Percentiles rank a stretch among this genome's conserved stretches.
phyloP scores from a whole-genome alignment of 2,797 vertebrate species.

The Phoeniculus purpureus region DNA sequence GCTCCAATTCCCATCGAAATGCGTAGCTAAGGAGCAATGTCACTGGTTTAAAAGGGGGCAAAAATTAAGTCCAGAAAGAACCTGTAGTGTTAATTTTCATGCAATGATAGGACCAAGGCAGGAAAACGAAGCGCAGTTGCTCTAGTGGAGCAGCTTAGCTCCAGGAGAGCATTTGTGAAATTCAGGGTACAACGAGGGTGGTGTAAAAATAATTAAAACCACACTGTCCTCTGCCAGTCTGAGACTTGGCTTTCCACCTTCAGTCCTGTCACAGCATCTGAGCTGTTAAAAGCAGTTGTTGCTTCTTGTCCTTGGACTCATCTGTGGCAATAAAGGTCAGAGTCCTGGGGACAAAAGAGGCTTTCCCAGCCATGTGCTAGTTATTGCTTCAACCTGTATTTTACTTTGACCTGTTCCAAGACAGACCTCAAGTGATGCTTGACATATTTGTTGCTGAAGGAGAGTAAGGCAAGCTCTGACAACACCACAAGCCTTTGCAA shows the following conservation, averaged over 20 bases:
- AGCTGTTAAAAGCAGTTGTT: not conserved
- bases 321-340: not conserved
- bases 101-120: not conserved
- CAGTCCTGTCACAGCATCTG: not conserved
- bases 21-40: conserved; percentile 28
- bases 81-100: not conserved
- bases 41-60: not conserved
- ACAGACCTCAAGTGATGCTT: not conserved
- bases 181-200: not conserved
- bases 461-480: not conserved
- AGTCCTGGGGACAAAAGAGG: not conserved
- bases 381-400: not conserved
- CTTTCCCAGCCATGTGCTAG: not conserved
- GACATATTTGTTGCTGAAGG: not conserved
- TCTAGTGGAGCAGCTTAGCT: not conserved
- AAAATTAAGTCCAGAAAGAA: not conserved
- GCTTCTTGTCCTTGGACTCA: not conserved
- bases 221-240: not conserved
- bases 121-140: not conserved
- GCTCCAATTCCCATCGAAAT: conserved; percentile 1
- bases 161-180: not conserved
- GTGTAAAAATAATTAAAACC: not conserved
- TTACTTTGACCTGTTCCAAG: not conserved
- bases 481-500: not conserved
- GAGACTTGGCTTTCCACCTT: not conserved